Evolutionary conservation across 2,888 invertebrate species (phyloP).

Genomic region (Nymphalis urticae): DNA sequence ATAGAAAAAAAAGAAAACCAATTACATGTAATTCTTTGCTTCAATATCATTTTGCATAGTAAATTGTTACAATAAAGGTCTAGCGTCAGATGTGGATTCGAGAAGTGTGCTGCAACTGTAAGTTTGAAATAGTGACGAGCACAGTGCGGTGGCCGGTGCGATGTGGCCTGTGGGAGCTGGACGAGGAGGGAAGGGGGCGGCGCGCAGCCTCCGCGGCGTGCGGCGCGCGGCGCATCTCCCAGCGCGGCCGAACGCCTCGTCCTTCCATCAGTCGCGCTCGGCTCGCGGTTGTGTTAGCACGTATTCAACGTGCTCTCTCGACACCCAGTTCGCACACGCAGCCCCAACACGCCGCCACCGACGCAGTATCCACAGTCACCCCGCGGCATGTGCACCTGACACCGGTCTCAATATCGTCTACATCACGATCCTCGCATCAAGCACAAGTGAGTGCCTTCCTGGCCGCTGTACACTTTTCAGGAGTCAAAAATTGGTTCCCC

Average conservation of each 20-base stretch:
- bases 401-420: conserved; percentile 47
- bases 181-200: conserved; percentile 31
- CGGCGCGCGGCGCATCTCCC: conserved; percentile 57
- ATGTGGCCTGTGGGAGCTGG: conserved; percentile 21
- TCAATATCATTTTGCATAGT: too few relatives aligned
- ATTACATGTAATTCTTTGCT: too few relatives aligned
- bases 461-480: neutral
- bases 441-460: conserved; percentile 58
- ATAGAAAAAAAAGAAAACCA: too few relatives aligned
- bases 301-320: conserved; percentile 25
- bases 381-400: conserved; percentile 66
- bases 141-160: conserved; percentile 6
- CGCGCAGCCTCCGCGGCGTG: conserved; percentile 57
- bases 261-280: conserved; percentile 54
- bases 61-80: too few relatives aligned
- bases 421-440: conserved; percentile 44
- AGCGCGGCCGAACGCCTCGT: conserved; percentile 37
- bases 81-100: too few relatives aligned
- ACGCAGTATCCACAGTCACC: conserved; percentile 42
- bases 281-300: conserved; percentile 49
- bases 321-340: conserved; percentile 39
- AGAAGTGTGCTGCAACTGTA: too few relatives aligned
- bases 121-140: conserved; percentile 8
- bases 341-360: conserved; percentile 45
- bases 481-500: conserved; percentile 1